Conservation (phyloP, 2,888 invertebrate species). For the Yponomeuta cagnagella region DNA sequence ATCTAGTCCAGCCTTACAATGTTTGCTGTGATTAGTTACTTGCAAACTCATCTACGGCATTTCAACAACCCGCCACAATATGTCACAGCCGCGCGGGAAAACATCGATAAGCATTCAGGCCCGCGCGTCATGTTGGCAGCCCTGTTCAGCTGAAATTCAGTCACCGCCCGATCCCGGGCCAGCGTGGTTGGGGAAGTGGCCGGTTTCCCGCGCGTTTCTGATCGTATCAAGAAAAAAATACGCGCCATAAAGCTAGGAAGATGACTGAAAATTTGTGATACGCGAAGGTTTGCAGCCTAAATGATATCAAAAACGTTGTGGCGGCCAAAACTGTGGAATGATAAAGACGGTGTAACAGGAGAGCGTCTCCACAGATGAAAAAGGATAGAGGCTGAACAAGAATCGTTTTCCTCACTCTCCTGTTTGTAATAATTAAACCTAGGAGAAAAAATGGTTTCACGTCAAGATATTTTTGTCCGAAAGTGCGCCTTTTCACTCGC, state of each 20-base stretch:
- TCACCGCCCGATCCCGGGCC: conserved; percentile 59
- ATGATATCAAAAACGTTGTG: not conserved
- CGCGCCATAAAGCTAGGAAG: not conserved
- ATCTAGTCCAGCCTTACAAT: not conserved
- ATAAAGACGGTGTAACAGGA: not conserved
- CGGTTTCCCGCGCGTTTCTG: not conserved
- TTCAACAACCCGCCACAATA: not conserved
- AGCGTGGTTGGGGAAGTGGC: conserved; percentile 24
- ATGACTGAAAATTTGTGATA: not conserved
- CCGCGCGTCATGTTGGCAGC: not conserved
- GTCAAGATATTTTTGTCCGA: not conserved
- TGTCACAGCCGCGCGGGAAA: not conserved
- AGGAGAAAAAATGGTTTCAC: not conserved
- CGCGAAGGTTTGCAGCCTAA: not conserved
- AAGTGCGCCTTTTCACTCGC: not conserved
- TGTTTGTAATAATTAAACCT: not conserved
- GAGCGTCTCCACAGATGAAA: not conserved
- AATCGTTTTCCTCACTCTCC: not conserved
- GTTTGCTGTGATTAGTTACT: not conserved
- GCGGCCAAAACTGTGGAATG: not conserved
- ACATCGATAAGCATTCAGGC: not conserved
- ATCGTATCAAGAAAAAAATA: not conserved
- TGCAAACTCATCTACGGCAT: not conserved
- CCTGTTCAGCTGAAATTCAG: conserved; percentile 28
- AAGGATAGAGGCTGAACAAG: not conserved